These are phyloP conservation scores for Lepisosteus oculatus DNA, from an alignment of 2,113 vertebrate genomes.

Conservation along the genomic window DNA sequence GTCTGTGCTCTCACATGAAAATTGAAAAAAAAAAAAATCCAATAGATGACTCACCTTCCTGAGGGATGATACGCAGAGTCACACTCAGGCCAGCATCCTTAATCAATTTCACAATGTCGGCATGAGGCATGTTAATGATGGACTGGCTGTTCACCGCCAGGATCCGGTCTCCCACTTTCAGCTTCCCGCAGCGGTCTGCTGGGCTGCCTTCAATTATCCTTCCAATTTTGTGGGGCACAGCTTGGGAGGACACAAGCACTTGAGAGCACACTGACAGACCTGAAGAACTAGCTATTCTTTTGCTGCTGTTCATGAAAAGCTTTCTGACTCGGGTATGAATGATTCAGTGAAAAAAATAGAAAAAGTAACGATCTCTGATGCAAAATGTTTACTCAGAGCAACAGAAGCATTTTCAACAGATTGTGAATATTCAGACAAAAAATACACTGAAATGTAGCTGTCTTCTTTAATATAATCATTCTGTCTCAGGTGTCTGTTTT, in stretches of 20 bases:
- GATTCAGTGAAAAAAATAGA: not conserved
- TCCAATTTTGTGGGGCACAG: slow-evolving; percentile 96
- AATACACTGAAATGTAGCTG: no score
- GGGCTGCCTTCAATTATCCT: slow-evolving; percentile 97
- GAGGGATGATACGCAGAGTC: slow-evolving; percentile 92
- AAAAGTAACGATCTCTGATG: not conserved
- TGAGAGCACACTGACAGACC: slow-evolving; percentile 1
- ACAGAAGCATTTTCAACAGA: no score
- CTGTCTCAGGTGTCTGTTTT: no score
- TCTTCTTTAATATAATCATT: no score
- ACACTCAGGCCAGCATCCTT: slow-evolving; percentile 96
- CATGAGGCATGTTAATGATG: slow-evolving; percentile 96
- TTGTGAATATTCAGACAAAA: no score
- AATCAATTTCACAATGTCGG: slow-evolving; percentile 98
- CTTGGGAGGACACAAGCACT: slow-evolving; percentile 53
- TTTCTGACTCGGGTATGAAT: not conserved
- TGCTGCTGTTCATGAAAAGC: not conserved
- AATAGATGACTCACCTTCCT: slow-evolving; percentile 82
- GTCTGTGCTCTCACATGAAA: no score
- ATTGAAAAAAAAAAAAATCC: no score
- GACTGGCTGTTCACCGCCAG: slow-evolving; percentile 95
- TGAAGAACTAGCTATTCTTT: not conserved
- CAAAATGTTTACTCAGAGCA: no score
- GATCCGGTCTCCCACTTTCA: slow-evolving; percentile 97
- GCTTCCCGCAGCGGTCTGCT: slow-evolving; percentile 90